Percentiles rank a stretch among this genome's conserved stretches.
These are phyloP conservation scores for Galeopsomyia nigrocyanea DNA, from an alignment of 2,888 invertebrate genomes.

Conservation along the genomic window DNA sequence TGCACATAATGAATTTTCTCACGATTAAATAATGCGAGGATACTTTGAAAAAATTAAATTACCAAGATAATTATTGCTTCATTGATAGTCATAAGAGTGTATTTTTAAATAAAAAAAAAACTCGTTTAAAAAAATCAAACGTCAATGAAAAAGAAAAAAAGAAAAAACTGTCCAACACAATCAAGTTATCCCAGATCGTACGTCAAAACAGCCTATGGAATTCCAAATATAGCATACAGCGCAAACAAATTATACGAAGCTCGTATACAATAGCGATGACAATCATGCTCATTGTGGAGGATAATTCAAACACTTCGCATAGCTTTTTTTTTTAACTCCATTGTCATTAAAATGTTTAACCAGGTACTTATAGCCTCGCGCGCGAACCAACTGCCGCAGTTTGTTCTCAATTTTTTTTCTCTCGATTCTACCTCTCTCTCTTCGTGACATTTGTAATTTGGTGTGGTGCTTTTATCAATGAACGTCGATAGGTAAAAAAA, in stretches of 20 bases:
- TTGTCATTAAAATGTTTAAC: conserved; percentile 30
- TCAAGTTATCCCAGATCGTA: too few relatives aligned
- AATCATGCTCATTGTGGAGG: not conserved
- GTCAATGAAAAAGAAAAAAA: too few relatives aligned
- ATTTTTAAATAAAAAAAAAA: too few relatives aligned
- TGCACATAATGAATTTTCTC: too few relatives aligned
- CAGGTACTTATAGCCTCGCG: conserved; percentile 10
- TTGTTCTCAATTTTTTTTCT: not conserved
- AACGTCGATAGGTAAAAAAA: conserved; percentile 1
- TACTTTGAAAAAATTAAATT: too few relatives aligned
- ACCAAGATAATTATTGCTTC: too few relatives aligned
- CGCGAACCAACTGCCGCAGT: not conserved
- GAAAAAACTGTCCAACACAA: too few relatives aligned
- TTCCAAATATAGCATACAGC: too few relatives aligned
- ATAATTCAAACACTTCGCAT: conserved; percentile 4
- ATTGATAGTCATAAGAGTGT: too few relatives aligned
- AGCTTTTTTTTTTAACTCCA: conserved; percentile 5
- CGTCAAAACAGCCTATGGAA: too few relatives aligned
- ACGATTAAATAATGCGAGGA: too few relatives aligned
- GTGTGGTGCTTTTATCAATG: not conserved
- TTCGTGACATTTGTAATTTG: not conserved
- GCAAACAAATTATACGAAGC: conserved; percentile 1
- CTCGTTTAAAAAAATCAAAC: too few relatives aligned
- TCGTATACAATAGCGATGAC: not conserved
- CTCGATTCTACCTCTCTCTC: not conserved